These are phyloP conservation scores for Apostichopus japonicus DNA, from an alignment of 35 echinoderm and acorn worm species.

Conservation along the genomic window DNA sequence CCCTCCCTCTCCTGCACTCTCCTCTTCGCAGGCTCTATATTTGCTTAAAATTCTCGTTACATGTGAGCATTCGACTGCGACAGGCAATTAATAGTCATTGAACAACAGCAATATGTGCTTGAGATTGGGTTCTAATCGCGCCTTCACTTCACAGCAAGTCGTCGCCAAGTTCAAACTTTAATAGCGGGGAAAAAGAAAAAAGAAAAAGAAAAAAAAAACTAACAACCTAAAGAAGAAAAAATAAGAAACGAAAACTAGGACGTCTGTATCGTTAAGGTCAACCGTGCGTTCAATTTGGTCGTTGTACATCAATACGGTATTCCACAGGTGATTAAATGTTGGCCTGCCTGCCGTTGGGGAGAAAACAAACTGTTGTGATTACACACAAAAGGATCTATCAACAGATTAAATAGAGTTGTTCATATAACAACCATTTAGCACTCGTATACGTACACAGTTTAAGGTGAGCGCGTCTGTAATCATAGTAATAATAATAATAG, in stretches of 20 bases:
- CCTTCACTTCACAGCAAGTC: slow-evolving; percentile 1
- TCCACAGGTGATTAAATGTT: slow-evolving; percentile 18
- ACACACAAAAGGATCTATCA: background rate
- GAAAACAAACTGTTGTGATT: slow-evolving; percentile 5
- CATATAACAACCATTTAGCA: background rate
- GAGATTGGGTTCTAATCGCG: background rate
- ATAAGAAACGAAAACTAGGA: background rate
- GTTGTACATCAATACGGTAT: slow-evolving; percentile 7
- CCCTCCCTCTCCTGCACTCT: too few relatives aligned
- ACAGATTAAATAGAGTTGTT: background rate
- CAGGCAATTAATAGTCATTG: too few relatives aligned
- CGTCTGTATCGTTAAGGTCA: background rate
- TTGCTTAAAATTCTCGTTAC: too few relatives aligned
- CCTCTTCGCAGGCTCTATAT: too few relatives aligned
- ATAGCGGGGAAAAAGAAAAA: background rate
- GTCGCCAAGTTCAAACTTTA: background rate
- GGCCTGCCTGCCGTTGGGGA: background rate
- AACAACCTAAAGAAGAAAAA: too few relatives aligned
- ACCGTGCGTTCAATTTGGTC: background rate
- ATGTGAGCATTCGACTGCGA: too few relatives aligned
- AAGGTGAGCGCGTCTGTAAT: background rate
- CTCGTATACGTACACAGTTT: background rate
- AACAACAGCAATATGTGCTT: background rate
- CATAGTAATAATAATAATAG: background rate
- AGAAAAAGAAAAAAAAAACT: background rate